A percentile compares a stretch with the other conserved stretches of the same genome.
Evolutionary conservation across 2,888 invertebrate genomes (phyloP).

Genomic region (Cryptosula pallasiana): DNA sequence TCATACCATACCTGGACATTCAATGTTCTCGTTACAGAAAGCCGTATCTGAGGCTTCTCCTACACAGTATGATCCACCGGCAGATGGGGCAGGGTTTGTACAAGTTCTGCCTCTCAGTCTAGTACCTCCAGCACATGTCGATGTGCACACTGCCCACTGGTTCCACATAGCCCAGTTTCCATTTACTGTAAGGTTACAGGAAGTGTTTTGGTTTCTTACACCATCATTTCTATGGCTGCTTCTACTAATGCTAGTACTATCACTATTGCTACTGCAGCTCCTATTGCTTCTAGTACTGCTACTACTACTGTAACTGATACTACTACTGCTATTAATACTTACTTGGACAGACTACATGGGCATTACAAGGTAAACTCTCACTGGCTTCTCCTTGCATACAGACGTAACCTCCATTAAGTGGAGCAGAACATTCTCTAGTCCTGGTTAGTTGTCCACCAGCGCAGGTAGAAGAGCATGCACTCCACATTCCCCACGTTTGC

Average conservation of each 20-base stretch:
- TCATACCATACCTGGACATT: background rate
- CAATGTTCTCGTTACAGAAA: background rate
- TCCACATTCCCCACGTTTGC: slow-evolving; percentile 1
- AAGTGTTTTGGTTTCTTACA: background rate
- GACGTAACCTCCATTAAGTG: background rate
- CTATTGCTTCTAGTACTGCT: too few species aligned
- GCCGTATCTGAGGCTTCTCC: background rate
- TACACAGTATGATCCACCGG: background rate
- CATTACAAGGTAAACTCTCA: background rate
- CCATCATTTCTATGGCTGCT: background rate
- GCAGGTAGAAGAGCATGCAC: slow-evolving; percentile 1
- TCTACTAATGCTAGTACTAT: slow-evolving; percentile 2
- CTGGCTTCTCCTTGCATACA: background rate
- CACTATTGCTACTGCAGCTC: slow-evolving; percentile 12
- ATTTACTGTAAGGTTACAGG: background rate
- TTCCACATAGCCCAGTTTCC: background rate
- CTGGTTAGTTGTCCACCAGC: background rate
- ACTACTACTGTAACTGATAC: too few species aligned
- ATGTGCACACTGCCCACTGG: background rate
- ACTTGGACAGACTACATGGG: background rate
- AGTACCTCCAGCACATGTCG: background rate
- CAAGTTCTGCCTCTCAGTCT: background rate
- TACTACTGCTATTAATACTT: too few species aligned
- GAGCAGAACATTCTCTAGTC: background rate
- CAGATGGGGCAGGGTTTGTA: background rate